Conservation (phyloP, 2,888 invertebrate genomes). For the Apodemia zela region DNA sequence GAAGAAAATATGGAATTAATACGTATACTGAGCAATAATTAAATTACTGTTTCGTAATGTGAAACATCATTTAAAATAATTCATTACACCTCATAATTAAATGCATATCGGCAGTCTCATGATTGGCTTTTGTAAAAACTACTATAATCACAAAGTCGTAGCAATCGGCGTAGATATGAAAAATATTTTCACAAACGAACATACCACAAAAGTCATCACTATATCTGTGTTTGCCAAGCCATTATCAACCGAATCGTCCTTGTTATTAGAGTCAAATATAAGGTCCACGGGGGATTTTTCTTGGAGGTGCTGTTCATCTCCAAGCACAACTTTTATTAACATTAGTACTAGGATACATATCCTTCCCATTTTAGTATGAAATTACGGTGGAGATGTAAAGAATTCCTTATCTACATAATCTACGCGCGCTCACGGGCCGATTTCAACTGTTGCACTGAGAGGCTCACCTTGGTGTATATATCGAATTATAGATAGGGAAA, state of each 20-base stretch:
- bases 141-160: neutral
- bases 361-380: constrained; percentile 39
- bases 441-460: constrained; percentile 65
- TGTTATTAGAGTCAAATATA: constrained; percentile 39
- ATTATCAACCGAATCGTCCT: constrained; percentile 38
- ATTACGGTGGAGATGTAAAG: constrained; percentile 21
- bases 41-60: neutral
- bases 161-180: neutral
- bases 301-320: constrained; percentile 33
- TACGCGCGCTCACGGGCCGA: constrained; percentile 62
- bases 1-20: too few relatives aligned
- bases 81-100: neutral
- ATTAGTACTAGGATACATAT: constrained; percentile 41
- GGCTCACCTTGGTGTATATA: constrained; percentile 69
- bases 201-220: constrained; percentile 62
- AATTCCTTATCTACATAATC: constrained; percentile 35
- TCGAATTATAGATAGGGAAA: constrained; percentile 29
- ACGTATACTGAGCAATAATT: too few relatives aligned
- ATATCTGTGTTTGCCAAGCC: constrained; percentile 49
- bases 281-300: constrained; percentile 36
- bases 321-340: constrained; percentile 33
- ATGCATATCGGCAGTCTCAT: neutral
- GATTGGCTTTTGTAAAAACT: neutral
- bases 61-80: neutral
- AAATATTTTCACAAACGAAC: constrained; percentile 34